phyloP scores from a whole-genome alignment of 2,797 vertebrate genomes.

The Anguilla obscura region DNA sequence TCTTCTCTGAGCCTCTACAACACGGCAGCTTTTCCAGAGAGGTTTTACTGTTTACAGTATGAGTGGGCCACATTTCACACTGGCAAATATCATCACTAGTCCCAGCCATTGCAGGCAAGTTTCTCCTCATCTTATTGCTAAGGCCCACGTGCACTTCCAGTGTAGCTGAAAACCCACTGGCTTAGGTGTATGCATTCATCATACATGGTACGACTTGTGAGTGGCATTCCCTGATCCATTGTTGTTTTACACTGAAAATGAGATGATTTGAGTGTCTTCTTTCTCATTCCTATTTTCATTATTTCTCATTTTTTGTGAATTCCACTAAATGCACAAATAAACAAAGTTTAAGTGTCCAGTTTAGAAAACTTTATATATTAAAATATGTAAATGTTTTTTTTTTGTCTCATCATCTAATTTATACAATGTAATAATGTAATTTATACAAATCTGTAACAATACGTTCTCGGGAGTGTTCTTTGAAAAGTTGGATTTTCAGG shows the following conservation, averaged over 20 bases:
- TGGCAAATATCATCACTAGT: conserved; percentile 28
- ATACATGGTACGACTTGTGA: background rate
- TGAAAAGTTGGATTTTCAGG: background rate
- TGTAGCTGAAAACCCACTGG: conserved; percentile 28
- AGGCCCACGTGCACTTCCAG: conserved; percentile 4
- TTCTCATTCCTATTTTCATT: background rate
- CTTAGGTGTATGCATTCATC: conserved; percentile 32
- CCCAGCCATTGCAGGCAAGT: conserved; percentile 31
- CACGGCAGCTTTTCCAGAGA: conserved; percentile 3
- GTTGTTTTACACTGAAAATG: background rate
- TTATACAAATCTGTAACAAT: background rate
- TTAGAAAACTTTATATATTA: too few species aligned
- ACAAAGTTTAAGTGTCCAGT: too few species aligned
- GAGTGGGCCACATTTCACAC: conserved; percentile 39
- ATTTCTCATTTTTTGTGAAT: background rate
- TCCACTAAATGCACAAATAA: background rate
- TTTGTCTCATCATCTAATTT: too few species aligned
- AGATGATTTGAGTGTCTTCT: background rate
- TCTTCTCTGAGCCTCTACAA: background rate
- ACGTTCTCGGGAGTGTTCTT: background rate
- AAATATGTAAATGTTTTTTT: too few species aligned
- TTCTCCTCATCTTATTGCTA: conserved; percentile 36
- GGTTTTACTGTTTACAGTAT: background rate
- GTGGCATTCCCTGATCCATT: background rate
- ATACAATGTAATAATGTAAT: background rate